These are phyloP conservation scores for Oryzias melastigma DNA, from an alignment of 2,113 vertebrate species.

Conservation along the genomic window DNA sequence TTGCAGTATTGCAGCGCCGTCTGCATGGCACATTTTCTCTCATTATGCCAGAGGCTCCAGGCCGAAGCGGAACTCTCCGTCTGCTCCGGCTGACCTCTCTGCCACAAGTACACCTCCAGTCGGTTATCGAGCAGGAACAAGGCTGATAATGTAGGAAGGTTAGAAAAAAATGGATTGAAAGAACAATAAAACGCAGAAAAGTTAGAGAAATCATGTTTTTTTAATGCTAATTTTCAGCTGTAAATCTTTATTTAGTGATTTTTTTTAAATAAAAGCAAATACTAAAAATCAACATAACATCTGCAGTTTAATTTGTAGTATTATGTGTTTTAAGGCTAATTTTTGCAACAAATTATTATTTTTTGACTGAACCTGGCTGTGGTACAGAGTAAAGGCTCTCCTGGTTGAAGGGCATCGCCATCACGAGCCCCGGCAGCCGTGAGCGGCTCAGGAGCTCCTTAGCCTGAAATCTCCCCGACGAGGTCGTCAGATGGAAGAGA, in stretches of 20 bases:
- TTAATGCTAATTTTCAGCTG: no score
- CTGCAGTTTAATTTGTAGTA: no score
- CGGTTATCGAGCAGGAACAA: constrained; percentile 80
- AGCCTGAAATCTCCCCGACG: constrained; percentile 65
- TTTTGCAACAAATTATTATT: no score
- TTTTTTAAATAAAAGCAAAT: no score
- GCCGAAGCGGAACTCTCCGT: constrained; percentile 36
- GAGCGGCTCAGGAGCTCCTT: constrained; percentile 66
- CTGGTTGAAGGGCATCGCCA: constrained; percentile 78
- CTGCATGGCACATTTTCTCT: constrained; percentile 78
- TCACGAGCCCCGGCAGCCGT: constrained; percentile 59
- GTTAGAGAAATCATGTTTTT: no score
- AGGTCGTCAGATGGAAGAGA: constrained; percentile 74
- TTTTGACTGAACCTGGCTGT: constrained; percentile 70
- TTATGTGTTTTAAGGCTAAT: no score
- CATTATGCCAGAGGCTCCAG: constrained; percentile 62
- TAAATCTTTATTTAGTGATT: no score
- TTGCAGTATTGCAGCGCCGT: constrained; percentile 78
- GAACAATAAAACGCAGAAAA: no score
- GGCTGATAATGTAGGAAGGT: constrained; percentile 50
- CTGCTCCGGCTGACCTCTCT: constrained; percentile 55
- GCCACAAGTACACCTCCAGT: constrained; percentile 82
- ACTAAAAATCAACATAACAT: no score
- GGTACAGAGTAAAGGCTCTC: constrained; percentile 68
- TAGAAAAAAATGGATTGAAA: no score